A percentile compares a stretch with the other conserved stretches of the same genome.
Conservation (phyloP, 2,113 vertebrate genomes). For the Nestor notabilis region DNA sequence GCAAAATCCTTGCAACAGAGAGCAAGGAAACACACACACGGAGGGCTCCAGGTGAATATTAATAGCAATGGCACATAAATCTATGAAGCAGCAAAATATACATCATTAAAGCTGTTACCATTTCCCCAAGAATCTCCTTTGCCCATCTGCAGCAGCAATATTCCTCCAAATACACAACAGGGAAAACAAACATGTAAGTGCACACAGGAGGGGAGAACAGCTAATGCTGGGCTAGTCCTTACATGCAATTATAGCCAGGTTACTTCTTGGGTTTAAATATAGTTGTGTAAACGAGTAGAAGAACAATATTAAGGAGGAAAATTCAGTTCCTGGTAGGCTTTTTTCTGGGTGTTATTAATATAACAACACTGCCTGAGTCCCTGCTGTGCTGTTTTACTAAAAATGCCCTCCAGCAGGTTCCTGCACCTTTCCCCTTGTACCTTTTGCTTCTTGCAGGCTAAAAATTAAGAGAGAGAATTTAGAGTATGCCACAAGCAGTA, state of each 20-base stretch:
- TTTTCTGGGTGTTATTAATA: neutral
- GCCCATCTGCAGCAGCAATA: neutral
- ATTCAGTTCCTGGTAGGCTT: neutral
- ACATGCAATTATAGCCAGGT: rapidly evolving
- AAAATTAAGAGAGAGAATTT: neutral
- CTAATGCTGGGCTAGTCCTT: rapidly evolving
- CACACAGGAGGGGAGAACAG: neutral
- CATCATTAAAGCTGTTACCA: neutral
- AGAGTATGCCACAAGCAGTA: neutral
- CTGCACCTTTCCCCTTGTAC: neutral
- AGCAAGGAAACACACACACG: neutral
- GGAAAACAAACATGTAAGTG: neutral
- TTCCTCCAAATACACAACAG: neutral
- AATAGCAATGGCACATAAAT: neutral
- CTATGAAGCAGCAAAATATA: neutral
- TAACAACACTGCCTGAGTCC: neutral
- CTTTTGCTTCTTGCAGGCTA: neutral
- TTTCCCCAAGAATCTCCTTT: neutral
- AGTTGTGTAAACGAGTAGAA: neutral
- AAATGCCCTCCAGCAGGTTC: neutral
- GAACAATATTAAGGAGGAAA: neutral
- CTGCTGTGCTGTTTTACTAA: neutral
- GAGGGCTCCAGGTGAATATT: neutral
- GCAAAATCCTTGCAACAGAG: neutral
- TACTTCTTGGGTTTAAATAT: neutral